Conservation (phyloP, 2,797 vertebrate species). For the Chelonia mydas region DNA sequence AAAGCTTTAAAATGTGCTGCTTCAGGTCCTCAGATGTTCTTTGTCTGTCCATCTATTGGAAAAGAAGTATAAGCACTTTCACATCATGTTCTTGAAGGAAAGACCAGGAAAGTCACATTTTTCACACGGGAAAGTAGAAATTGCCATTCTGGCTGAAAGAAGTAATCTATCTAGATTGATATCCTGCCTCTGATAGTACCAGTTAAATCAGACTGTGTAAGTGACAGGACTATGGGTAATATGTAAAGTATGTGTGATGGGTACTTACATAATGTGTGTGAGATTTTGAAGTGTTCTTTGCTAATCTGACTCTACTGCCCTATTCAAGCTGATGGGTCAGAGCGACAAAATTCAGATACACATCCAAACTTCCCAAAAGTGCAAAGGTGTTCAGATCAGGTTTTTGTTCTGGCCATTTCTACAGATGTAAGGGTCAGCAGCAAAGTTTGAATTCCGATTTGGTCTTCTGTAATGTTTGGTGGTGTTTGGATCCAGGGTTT, state of each 20-base stretch:
- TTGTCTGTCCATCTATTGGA: background rate
- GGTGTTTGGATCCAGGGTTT: background rate
- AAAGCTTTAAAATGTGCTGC: background rate
- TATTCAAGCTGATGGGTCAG: background rate
- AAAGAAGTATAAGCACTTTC: background rate
- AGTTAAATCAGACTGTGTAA: background rate
- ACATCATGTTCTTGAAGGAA: background rate
- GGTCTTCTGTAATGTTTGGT: background rate
- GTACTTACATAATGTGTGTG: background rate
- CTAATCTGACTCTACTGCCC: background rate
- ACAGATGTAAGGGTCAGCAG: background rate
- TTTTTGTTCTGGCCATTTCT: background rate
- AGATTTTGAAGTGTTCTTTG: constrained; percentile 12
- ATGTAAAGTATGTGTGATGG: background rate
- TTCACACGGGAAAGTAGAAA: background rate
- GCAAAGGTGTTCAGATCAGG: background rate
- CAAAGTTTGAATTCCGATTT: background rate
- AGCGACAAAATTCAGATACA: background rate
- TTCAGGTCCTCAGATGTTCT: background rate
- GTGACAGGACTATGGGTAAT: background rate
- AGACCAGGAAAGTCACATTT: background rate
- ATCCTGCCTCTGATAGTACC: background rate
- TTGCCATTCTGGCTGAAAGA: background rate
- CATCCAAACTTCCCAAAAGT: background rate
- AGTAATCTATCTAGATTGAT: background rate